These are phyloP conservation scores for Palythoa grandiflora DNA, from an alignment of 92 coral and sea anemone species.

Conservation along the genomic window DNA sequence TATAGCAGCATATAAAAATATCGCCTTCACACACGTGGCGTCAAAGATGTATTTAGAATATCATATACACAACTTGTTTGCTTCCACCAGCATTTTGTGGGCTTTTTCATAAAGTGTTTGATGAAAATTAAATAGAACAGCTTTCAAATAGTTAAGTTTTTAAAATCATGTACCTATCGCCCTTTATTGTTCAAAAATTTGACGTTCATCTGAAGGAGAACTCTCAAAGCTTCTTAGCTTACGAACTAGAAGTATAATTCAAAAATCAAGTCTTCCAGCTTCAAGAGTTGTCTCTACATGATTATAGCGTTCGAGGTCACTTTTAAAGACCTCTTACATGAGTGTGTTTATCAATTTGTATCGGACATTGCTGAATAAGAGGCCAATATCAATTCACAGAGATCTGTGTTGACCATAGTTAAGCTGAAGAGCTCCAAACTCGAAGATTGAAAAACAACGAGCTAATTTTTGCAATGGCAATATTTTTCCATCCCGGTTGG, in stretches of 20 bases:
- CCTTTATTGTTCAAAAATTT: background rate
- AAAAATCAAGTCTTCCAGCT: background rate
- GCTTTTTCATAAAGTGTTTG: constrained; percentile 25
- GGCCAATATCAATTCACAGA: constrained; percentile 32
- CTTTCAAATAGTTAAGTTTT: constrained; percentile 27
- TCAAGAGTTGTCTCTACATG: background rate
- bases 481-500: background rate
- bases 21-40: constrained; percentile 51
- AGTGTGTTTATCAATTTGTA: constrained; percentile 7
- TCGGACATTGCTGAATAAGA: constrained; percentile 26
- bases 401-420: background rate
- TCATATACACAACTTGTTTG: constrained; percentile 22
- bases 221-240: background rate
- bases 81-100: constrained; percentile 16
- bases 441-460: background rate
- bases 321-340: background rate
- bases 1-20: constrained; percentile 40
- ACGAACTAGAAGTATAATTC: background rate
- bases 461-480: background rate
- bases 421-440: background rate
- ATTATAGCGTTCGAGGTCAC: background rate
- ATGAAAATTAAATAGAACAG: constrained; percentile 37
- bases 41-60: constrained; percentile 42
- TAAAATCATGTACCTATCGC: constrained; percentile 16
- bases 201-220: background rate